Evolutionary conservation across 92 coral and sea anemone species (phyloP), one percentile per base, ranked within the genome.

Genomic region (Plumapathes pennacea): DNA sequence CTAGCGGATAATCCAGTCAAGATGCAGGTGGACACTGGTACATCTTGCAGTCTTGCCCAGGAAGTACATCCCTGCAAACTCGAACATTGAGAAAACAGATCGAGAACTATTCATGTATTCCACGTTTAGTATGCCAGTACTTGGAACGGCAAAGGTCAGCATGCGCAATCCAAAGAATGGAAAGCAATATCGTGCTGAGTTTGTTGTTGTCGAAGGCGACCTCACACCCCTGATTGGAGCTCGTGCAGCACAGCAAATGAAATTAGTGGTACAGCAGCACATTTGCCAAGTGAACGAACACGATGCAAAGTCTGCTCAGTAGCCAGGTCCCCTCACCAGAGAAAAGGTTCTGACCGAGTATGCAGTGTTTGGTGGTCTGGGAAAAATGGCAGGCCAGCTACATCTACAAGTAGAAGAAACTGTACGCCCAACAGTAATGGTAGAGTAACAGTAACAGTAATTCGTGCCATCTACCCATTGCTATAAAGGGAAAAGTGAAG

Each of bases 141-240:
- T 63, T 25, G 75, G 74, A 11, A 79, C 69, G 25, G 52, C 60
- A 26, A 31, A 54, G 48, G 49, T 73, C 49, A 50, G 64, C 72
- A 60, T 68, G 56, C 28, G 46, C 39, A 69, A 77, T 57, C 84
- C 59, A 4, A 69, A 77, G 72, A 60, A 69, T 57, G 34, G 25
- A 38, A 77, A 60, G 45, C 49, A 50, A 50, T 44, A 77, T 54
- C 33, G 38, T 19, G 72, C 19, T 10, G 44, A 77, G 20, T 71
- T 71, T 54, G 47, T 55, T 49, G 72, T 78, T 62, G 76, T 72
- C 9, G 58, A 80, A 41, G 64, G 59, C 46, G 57, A 72, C 26
- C 42, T 41, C 28, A 64, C 60, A 10, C 81, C 63, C 9, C 28
- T 71, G 59, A 50, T 63, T 31, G 69, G 64, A 29, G 54, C 68